Evolutionary conservation across 64 coral and sea anemone genomes (phyloP).

Genomic region (Pocillopora damicornis): DNA sequence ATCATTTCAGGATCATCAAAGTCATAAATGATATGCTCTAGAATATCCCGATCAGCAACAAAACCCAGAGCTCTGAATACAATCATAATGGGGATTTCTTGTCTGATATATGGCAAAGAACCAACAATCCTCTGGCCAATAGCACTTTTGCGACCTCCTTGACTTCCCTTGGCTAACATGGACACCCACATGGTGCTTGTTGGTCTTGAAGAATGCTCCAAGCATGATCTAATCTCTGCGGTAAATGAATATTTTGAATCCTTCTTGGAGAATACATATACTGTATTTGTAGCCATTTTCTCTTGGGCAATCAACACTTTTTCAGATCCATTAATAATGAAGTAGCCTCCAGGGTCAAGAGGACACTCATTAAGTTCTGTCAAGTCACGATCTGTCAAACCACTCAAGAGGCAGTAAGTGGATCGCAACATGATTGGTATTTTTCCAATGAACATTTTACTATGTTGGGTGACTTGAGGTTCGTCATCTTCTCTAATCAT

Average conservation of each 20-base stretch:
- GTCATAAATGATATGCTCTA: conserved; percentile 99
- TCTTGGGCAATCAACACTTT: conserved; percentile 99
- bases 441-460: conserved; percentile 99
- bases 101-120: conserved; percentile 90
- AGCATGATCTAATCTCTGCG: conserved; percentile 92
- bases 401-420: conserved; percentile 90
- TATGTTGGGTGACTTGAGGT: conserved; percentile 78
- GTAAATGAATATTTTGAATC: conserved; percentile 99
- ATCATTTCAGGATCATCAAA: conserved; percentile 99
- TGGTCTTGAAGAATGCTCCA: conserved; percentile 94
- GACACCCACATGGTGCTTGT: conserved; percentile 99
- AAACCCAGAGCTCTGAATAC: conserved; percentile 98
- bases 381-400: conserved; percentile 88
- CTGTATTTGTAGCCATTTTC: conserved; percentile 99
- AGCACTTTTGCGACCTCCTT: conserved; percentile 88
- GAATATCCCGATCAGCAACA: conserved; percentile 97
- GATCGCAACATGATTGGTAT: conserved; percentile 99
- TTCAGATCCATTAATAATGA: conserved; percentile 99
- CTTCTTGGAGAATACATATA: conserved; percentile 98
- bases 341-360: conserved; percentile 94
- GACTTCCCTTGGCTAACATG: conserved; percentile 92
- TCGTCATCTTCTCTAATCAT: conserved; percentile 92
- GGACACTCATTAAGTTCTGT: conserved; percentile 99
- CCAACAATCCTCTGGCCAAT: conserved; percentile 98
- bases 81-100: conserved; percentile 99